phyloP scores from a whole-genome alignment of 92 coral and sea anemone genomes.

The Ricordea florida region DNA sequence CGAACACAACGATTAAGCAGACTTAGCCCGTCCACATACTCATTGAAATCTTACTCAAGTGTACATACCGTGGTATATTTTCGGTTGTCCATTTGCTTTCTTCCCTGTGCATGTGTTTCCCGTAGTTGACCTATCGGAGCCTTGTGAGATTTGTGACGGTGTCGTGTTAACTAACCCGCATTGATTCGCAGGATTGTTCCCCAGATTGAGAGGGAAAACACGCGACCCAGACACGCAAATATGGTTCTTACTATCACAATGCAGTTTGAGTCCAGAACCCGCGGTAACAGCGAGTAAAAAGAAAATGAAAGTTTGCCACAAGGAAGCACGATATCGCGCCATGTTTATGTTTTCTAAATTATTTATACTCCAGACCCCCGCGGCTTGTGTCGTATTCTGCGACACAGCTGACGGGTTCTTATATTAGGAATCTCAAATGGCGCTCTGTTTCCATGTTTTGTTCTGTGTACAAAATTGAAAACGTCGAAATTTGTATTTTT shows the following conservation, averaged over 20 bases:
- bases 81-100: slow-evolving; percentile 23
- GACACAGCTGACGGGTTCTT: not conserved
- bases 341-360: slow-evolving; percentile 38
- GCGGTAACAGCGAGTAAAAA: not conserved
- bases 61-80: not conserved
- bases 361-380: not conserved
- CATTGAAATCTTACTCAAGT: not conserved
- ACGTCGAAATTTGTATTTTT: too few species aligned
- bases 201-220: slow-evolving; percentile 71
- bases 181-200: slow-evolving; percentile 19
- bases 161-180: slow-evolving; percentile 62
- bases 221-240: slow-evolving; percentile 52
- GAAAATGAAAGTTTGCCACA: not conserved
- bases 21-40: too few species aligned
- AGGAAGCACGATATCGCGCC: slow-evolving; percentile 38
- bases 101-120: too few species aligned
- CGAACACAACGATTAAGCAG: too few species aligned
- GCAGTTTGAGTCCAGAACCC: not conserved
- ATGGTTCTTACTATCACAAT: slow-evolving; percentile 2
- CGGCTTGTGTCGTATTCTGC: not conserved
- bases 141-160: slow-evolving; percentile 20
- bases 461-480: too few species aligned
- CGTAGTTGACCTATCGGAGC: too few species aligned
- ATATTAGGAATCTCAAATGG: too few species aligned
- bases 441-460: too few species aligned